phyloP scores from a whole-genome alignment of 2,888 invertebrate genomes.

The Plagodis dolabraria region DNA sequence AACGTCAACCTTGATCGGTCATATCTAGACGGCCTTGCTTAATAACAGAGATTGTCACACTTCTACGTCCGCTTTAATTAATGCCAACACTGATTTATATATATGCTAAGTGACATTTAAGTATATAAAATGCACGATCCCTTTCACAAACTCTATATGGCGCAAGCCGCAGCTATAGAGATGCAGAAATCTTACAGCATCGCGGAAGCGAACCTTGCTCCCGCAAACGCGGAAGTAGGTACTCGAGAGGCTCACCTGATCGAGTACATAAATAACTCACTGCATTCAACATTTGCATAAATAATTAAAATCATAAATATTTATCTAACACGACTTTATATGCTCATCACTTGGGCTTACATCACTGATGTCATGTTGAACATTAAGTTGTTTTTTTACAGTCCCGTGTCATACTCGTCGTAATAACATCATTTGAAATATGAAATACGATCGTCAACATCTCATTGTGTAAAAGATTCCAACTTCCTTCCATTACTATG shows the following conservation, averaged over 20 bases:
- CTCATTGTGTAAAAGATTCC: constrained; percentile 42
- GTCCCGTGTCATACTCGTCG: constrained; percentile 30
- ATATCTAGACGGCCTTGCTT: constrained; percentile 65
- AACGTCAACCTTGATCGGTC: constrained; percentile 61
- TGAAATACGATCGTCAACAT: constrained; percentile 32
- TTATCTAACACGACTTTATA: constrained; percentile 16
- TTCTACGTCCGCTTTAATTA: constrained; percentile 58
- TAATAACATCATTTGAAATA: constrained; percentile 38
- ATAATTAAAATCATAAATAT: constrained; percentile 37
- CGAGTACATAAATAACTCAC: constrained; percentile 35
- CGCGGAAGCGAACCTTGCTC: constrained; percentile 51
- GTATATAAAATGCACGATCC: constrained; percentile 41
- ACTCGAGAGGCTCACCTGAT: constrained; percentile 34
- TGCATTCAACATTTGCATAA: constrained; percentile 38
- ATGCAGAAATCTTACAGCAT: constrained; percentile 44
- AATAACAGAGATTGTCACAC: constrained; percentile 58
- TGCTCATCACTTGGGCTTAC: constrained; percentile 7
- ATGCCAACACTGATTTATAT: constrained; percentile 35
- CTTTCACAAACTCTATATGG: constrained; percentile 52
- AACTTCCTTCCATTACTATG: constrained; percentile 48
- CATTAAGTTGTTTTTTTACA: constrained; percentile 19
- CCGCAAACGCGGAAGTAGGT: constrained; percentile 56
- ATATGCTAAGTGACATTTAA: constrained; percentile 54
- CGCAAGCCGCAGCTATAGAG: constrained; percentile 37
- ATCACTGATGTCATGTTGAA: constrained; percentile 17